Base-by-base conservation (phyloP, 2,888 invertebrate species). In the Heliconius ethilla region DNA sequence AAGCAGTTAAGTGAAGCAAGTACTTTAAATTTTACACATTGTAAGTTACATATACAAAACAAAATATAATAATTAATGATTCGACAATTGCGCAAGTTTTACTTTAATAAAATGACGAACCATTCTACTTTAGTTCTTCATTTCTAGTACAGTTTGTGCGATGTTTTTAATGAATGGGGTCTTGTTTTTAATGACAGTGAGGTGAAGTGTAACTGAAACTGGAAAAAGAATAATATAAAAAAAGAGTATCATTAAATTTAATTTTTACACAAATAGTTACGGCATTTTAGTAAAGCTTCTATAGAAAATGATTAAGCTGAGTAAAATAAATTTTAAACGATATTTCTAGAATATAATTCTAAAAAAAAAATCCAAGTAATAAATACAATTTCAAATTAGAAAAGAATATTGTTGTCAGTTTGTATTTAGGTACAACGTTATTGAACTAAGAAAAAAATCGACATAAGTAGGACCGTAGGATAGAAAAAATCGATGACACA, bases 111-210 rank as follows among this genome's bases (percentile, higher is more conserved):
- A 70, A 55, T 55, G 22, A 27, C 27, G 45, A 55, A 29, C 29
- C 51, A 70, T 55, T 29, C 27, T 55, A 55, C 70, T 70, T 70
- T 22, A 55, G 70, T 37, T n/a, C 37, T 37, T 67, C 37, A 67
- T 67, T 67, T 67, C n/a, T 67, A 70, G 51, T 51, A 70, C 51
- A 70, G 70, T 70, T 51, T 70, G 55, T n/a, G 70, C 55, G 70
- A 70, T 51, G 29, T 51, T 70, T 55, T 29, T 55, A 70, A 70
- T 55, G 51, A 70, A 70, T 55, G 70, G 11, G 3, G 15, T 45
- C 27, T 70, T 45, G 25, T 25, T 70, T 69, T 70, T 45, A 70
- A 70, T 70, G 69, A 45, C 45, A 70, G 27, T 45, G 45, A 40
- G 45, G 9, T 70, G 27, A 69, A 70, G 45, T 25, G 45, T 22